Percentiles rank a stretch among this genome's conserved stretches.
phyloP scores from a whole-genome alignment of 2,888 invertebrate genomes.

The Perdita meconis region DNA sequence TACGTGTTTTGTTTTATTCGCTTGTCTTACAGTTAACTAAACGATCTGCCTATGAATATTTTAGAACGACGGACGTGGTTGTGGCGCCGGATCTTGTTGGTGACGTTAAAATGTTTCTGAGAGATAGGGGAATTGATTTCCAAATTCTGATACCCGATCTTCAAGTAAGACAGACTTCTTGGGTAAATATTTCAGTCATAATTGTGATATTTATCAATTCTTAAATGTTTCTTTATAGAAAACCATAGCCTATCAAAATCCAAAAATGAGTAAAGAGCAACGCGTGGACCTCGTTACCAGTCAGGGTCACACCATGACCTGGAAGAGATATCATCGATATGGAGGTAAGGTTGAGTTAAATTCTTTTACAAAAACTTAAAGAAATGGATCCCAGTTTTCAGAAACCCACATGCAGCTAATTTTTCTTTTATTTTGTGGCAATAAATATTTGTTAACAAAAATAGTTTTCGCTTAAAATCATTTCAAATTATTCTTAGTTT shows the following conservation, averaged over 20 bases:
- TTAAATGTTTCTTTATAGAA: conserved; percentile 83
- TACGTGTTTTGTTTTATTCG: conserved; percentile 37
- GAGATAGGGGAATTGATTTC: conserved; percentile 87
- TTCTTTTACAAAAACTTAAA: no score
- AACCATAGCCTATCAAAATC: conserved; percentile 89
- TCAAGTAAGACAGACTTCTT: conserved; percentile 84
- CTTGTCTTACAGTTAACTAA: not conserved
- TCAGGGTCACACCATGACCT: conserved; percentile 88
- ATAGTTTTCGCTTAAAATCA: no score
- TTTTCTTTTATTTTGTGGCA: no score
- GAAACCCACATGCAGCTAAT: no score
- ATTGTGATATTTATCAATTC: not conserved
- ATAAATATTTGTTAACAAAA: no score
- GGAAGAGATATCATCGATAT: conserved; percentile 90
- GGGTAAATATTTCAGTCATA: not conserved
- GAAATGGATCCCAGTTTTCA: no score
- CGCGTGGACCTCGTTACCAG: conserved; percentile 86
- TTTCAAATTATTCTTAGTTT: no score
- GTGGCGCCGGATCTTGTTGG: conserved; percentile 88
- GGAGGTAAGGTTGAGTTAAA: no score
- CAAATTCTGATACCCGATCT: conserved; percentile 90
- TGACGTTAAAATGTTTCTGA: conserved; percentile 87
- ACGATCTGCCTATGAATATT: conserved; percentile 31
- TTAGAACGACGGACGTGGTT: conserved; percentile 88
- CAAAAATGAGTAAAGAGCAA: conserved; percentile 87